phyloP scores from a whole-genome alignment of 2,888 invertebrate genomes.

The Liodrosophila aerea region DNA sequence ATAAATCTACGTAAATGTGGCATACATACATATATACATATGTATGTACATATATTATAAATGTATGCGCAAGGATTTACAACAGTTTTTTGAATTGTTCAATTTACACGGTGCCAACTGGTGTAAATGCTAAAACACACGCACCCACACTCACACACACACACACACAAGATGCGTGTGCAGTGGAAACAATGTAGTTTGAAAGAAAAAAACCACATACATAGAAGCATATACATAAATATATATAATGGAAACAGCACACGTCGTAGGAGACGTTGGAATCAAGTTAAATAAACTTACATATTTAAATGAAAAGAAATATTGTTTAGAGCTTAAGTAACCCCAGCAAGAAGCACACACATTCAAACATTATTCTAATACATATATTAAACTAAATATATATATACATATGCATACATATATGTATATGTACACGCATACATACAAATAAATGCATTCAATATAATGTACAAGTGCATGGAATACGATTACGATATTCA shows the following conservation, averaged over 20 bases:
- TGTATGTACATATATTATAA: slow-evolving; percentile 12
- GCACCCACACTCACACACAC: no score
- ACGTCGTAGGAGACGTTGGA: no score
- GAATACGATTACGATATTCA: slow-evolving; percentile 22
- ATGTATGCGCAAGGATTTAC: slow-evolving; percentile 19
- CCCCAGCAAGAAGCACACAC: slow-evolving; percentile 51
- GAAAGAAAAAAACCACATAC: slow-evolving; percentile 9
- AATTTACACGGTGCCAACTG: no score
- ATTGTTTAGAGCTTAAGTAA: slow-evolving; percentile 56
- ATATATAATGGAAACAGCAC: slow-evolving; percentile 11
- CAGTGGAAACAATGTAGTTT: slow-evolving; percentile 30
- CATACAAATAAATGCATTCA: no score
- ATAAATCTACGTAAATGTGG: slow-evolving; percentile 2
- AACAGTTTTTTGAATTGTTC: slow-evolving; percentile 17
- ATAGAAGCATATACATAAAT: background rate
- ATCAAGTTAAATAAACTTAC: slow-evolving; percentile 40
- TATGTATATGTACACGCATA: slow-evolving; percentile 36
- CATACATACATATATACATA: slow-evolving; percentile 2
- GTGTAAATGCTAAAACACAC: no score
- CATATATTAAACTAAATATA: slow-evolving; percentile 15
- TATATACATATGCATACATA: slow-evolving; percentile 18
- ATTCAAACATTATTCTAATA: slow-evolving; percentile 43
- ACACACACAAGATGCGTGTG: slow-evolving; percentile 9
- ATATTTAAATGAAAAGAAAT: slow-evolving; percentile 43
- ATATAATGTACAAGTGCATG: no score